Conservation (phyloP, 2,888 invertebrate species). For the Chloroclystis v-ata region DNA sequence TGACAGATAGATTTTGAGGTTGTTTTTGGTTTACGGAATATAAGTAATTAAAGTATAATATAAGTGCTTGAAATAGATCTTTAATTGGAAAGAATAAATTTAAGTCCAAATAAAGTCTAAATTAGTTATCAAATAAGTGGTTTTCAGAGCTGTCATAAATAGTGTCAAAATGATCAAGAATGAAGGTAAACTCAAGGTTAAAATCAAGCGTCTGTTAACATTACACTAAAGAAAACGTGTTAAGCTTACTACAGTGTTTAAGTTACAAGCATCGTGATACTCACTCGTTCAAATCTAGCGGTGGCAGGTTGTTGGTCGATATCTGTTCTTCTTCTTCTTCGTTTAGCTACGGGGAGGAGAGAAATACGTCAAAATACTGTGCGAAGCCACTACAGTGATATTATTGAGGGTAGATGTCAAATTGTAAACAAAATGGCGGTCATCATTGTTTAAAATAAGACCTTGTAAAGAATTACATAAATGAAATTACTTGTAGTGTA, state of each 20-base stretch:
- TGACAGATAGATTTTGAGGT: background rate
- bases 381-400: slow-evolving; percentile 65
- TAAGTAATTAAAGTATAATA: too few relatives aligned
- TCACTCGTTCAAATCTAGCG: slow-evolving; percentile 62
- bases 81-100: too few relatives aligned
- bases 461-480: too few relatives aligned
- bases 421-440: slow-evolving; percentile 15
- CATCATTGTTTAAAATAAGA: too few relatives aligned
- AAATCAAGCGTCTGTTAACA: slow-evolving; percentile 7
- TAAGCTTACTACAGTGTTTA: slow-evolving; percentile 5
- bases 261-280: slow-evolving; percentile 36
- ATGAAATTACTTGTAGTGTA: too few relatives aligned
- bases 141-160: too few relatives aligned
- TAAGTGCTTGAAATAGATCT: too few relatives aligned
- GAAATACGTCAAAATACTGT: slow-evolving; percentile 70
- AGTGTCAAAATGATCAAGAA: too few relatives aligned
- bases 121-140: too few relatives aligned
- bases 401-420: slow-evolving; percentile 27
- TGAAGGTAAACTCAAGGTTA: background rate
- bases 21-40: too few relatives aligned
- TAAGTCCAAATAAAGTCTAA: too few relatives aligned
- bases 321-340: slow-evolving; percentile 62
- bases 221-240: slow-evolving; percentile 6
- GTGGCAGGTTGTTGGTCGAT: slow-evolving; percentile 56
- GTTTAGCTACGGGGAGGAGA: slow-evolving; percentile 62